Evolutionary conservation across 1,140 invertebrate species (phyloP).

Genomic region (Triops cancriformis): DNA sequence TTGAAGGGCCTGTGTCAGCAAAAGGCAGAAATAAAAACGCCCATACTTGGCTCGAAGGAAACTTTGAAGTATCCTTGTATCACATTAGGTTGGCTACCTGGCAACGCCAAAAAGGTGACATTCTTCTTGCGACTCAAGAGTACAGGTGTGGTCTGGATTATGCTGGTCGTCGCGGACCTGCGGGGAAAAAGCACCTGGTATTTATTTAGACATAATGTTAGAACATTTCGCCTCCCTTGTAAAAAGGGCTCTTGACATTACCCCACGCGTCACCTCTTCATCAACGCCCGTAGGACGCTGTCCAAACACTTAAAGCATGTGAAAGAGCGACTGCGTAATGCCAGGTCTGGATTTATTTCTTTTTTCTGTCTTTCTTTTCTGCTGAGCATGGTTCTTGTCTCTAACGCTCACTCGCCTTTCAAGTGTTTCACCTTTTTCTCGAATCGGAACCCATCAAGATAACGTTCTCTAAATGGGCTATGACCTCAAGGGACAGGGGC

Average conservation of each 20-base stretch:
- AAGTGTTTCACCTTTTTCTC: no score
- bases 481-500: neutral
- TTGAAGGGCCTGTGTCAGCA: conserved; percentile 1
- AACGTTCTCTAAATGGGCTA: neutral
- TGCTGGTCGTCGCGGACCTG: neutral
- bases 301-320: neutral
- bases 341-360: neutral
- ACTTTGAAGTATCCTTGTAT: neutral
- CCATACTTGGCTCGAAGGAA: neutral
- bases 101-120: conserved; percentile 1
- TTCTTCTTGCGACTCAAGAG: neutral
- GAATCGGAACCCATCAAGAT: neutral
- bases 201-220: conserved; percentile 7
- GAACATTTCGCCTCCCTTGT: neutral
- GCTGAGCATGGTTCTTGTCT: no score
- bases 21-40: neutral
- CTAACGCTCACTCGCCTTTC: no score
- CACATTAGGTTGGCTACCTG: neutral
- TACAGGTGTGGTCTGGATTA: conserved; percentile 1
- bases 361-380: neutral
- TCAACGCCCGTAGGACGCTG: neutral
- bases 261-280: conserved; percentile 8
- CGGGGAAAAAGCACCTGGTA: neutral
- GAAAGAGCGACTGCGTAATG: neutral
- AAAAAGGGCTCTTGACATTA: conserved; percentile 1